Evolutionary conservation across 1,140 invertebrate genomes (phyloP).

Genomic region (Globodera ellingtonae): DNA sequence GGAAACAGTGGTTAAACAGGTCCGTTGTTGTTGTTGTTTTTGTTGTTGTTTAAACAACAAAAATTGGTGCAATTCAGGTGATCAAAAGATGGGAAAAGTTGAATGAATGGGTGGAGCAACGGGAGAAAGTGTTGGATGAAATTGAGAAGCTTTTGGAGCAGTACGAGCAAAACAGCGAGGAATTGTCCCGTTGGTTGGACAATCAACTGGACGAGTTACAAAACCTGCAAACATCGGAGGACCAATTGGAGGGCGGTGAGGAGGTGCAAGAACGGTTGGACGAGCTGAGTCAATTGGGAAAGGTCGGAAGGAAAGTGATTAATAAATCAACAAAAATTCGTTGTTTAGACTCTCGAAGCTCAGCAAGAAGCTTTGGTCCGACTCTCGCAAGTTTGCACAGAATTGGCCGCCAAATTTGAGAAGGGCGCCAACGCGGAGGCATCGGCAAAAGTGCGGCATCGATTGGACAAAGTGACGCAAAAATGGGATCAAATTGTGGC

Average conservation of each 20-base stretch:
- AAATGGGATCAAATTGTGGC: conserved; percentile 60
- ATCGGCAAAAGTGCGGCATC: conserved; percentile 8
- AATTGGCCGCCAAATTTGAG: conserved; percentile 48
- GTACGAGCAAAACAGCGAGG: conserved; percentile 38
- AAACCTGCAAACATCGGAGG: conserved; percentile 45
- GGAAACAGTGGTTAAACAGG: conserved; percentile 38
- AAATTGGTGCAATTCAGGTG: background rate
- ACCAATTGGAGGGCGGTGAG: conserved; percentile 57
- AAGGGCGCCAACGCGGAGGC: conserved; percentile 7
- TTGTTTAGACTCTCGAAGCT: conserved; percentile 39
- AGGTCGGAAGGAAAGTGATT: background rate
- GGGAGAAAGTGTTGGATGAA: conserved; percentile 54
- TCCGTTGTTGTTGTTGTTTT: conserved; percentile 8
- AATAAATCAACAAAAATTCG: background rate
- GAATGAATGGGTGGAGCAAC: conserved; percentile 57
- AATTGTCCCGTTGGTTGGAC: conserved; percentile 50
- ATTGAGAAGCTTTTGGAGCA: conserved; percentile 51
- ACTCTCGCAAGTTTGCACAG: conserved; percentile 56
- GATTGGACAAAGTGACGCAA: conserved; percentile 54
- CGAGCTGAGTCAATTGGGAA: conserved; percentile 49
- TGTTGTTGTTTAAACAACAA: background rate
- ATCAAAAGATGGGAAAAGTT: conserved; percentile 49
- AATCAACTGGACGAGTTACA: conserved; percentile 28
- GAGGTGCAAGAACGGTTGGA: conserved; percentile 55
- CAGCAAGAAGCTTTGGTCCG: conserved; percentile 58